Evolutionary conservation across 2,113 vertebrate species (phyloP).

Genomic region (Gasterosteus aculeatus): DNA sequence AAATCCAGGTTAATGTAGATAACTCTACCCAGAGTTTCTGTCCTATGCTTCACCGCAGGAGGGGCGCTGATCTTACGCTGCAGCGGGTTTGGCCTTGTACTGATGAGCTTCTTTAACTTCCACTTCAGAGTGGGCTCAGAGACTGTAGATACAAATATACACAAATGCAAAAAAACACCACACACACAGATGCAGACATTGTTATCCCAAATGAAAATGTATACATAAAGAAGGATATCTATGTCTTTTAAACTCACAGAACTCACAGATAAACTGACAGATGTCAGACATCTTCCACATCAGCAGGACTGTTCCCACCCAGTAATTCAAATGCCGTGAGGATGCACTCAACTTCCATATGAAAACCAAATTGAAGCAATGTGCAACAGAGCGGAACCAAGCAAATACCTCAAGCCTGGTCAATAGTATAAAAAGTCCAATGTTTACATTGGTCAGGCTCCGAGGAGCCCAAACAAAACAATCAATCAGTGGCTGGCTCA

Average conservation of each 20-base stretch:
- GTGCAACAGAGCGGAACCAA: conserved; percentile 5
- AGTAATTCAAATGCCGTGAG: neutral
- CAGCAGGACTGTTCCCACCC: neutral
- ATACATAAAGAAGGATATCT: neutral
- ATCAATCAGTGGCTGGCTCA: conserved; percentile 55
- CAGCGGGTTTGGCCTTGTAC: conserved; percentile 90
- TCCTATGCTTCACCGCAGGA: conserved; percentile 84
- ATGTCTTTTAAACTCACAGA: conserved; percentile 12
- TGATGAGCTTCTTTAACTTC: conserved; percentile 90
- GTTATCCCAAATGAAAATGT: neutral
- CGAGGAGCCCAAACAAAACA: conserved; percentile 52
- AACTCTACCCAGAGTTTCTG: conserved; percentile 84
- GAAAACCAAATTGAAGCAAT: conserved; percentile 16
- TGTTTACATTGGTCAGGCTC: conserved; percentile 55
- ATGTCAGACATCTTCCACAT: neutral
- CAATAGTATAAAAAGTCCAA: conserved; percentile 19
- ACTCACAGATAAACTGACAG: neutral
- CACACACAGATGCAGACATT: conserved; percentile 3
- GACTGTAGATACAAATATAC: conserved; percentile 71
- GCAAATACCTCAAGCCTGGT: conserved; percentile 27
- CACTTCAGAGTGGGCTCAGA: conserved; percentile 96
- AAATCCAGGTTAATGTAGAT: neutral
- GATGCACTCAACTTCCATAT: conserved; percentile 12
- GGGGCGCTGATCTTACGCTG: conserved; percentile 91
- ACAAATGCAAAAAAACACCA: neutral